These are phyloP conservation scores for Phyllotis vaccarum DNA, from an alignment of 2,797 vertebrate genomes.

Conservation along the genomic window DNA sequence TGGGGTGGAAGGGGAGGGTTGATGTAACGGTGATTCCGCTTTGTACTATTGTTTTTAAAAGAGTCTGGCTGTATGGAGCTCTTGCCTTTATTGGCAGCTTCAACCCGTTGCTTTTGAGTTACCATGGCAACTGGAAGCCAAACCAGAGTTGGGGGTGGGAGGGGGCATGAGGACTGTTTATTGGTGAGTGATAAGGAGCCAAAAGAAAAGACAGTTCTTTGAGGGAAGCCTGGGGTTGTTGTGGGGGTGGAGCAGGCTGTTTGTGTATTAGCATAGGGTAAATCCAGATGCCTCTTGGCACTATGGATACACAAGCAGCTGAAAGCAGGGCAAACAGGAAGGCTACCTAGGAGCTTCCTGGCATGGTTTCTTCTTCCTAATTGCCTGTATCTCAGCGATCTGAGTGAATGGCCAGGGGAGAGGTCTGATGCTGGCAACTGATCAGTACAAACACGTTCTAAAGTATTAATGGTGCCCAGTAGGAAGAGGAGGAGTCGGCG, in stretches of 20 bases:
- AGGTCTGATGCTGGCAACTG: constrained; percentile 31
- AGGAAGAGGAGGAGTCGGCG: constrained; percentile 53
- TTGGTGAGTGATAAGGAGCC: constrained; percentile 67
- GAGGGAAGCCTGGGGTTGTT: constrained; percentile 49
- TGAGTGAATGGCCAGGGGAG: constrained; percentile 33
- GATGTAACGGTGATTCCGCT: constrained; percentile 55
- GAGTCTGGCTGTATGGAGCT: constrained; percentile 69
- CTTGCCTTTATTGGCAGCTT: constrained; percentile 75
- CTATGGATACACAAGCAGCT: background rate
- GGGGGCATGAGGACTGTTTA: constrained; percentile 32
- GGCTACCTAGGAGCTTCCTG: constrained; percentile 53
- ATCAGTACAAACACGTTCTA: constrained; percentile 36
- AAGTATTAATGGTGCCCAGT: constrained; percentile 32
- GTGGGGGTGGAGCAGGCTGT: background rate
- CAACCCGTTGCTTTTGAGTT: constrained; percentile 59
- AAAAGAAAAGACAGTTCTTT: constrained; percentile 71
- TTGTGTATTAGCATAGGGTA: constrained; percentile 14
- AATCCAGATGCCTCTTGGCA: constrained; percentile 45
- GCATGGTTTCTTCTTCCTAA: constrained; percentile 56
- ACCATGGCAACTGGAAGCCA: constrained; percentile 70
- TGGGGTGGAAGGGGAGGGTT: background rate
- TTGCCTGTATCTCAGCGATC: constrained; percentile 41
- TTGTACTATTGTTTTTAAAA: constrained; percentile 77
- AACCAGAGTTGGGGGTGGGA: background rate
- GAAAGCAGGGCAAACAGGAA: background rate